Conservation (phyloP, 2,113 vertebrate species). For the Ceratotherium simum region DNA sequence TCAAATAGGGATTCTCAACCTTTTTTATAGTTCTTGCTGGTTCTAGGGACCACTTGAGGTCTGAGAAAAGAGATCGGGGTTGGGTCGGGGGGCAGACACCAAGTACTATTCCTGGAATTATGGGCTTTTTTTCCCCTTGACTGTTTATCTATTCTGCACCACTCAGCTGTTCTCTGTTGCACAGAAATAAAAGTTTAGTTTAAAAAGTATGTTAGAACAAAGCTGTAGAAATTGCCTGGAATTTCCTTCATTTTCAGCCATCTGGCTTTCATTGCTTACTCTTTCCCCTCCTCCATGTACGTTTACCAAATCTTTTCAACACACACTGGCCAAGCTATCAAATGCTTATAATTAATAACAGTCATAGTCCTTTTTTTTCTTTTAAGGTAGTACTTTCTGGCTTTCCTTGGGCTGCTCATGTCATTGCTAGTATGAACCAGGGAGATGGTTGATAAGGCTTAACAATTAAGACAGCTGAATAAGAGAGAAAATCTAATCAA, state of each 20-base stretch:
- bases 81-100: background rate
- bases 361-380: constrained; percentile 71
- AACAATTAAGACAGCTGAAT: constrained; percentile 9
- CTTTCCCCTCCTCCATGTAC: constrained; percentile 75
- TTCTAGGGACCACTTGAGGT: constrained; percentile 47
- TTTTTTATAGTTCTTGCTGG: constrained; percentile 5
- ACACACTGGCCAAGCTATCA: constrained; percentile 79
- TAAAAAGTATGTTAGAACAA: constrained; percentile 86
- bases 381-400: constrained; percentile 68
- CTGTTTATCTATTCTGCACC: constrained; percentile 72
- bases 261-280: constrained; percentile 88
- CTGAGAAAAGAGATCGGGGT: constrained; percentile 42
- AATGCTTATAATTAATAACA: constrained; percentile 86
- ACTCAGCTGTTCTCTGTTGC: constrained; percentile 85
- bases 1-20: constrained; percentile 31
- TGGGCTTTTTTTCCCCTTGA: background rate
- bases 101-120: constrained; percentile 67
- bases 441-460: constrained; percentile 61
- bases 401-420: constrained; percentile 60
- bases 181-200: constrained; percentile 85
- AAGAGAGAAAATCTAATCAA: constrained; percentile 31
- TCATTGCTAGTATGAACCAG: constrained; percentile 73
- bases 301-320: constrained; percentile 87
- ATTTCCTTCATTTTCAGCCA: constrained; percentile 87
- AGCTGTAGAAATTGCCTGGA: constrained; percentile 86